These are phyloP conservation scores for Ceyx cyanopectus DNA, from an alignment of 2,113 vertebrate species.

Conservation along the genomic window DNA sequence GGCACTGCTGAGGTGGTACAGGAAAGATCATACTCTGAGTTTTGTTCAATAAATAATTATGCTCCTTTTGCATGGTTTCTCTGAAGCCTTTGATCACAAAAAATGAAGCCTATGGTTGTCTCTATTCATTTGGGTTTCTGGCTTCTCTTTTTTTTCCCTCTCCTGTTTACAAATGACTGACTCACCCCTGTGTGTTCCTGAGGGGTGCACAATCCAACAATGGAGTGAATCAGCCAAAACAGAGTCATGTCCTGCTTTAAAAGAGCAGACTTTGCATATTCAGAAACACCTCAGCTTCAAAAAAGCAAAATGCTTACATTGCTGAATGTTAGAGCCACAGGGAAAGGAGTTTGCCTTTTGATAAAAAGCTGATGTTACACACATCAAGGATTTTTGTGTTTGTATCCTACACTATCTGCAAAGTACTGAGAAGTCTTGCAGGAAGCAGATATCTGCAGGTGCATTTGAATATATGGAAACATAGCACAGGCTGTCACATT, in stretches of 20 bases:
- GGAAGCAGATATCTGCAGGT: not conserved
- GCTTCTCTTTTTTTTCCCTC: not conserved
- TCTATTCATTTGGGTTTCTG: not conserved
- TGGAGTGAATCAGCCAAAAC: slow-evolving; percentile 48
- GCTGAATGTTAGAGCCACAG: not conserved
- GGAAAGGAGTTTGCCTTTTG: not conserved
- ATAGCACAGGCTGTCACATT: not conserved
- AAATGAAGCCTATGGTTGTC: slow-evolving; percentile 21
- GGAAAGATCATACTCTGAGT: not conserved
- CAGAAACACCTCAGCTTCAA: slow-evolving; percentile 14
- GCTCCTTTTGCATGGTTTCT: not conserved
- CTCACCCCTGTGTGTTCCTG: slow-evolving; percentile 51
- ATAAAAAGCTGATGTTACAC: not conserved
- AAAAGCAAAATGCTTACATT: slow-evolving; percentile 3
- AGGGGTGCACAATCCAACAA: slow-evolving; percentile 42
- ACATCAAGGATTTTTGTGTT: not conserved
- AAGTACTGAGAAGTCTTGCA: not conserved
- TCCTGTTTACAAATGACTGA: slow-evolving; percentile 52
- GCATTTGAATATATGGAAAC: not conserved
- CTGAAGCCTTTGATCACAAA: slow-evolving; percentile 29
- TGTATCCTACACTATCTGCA: not conserved
- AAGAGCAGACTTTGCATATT: slow-evolving; percentile 14
- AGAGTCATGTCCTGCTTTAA: slow-evolving; percentile 21
- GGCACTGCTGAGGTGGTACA: not conserved
- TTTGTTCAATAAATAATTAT: slow-evolving; percentile 27